Evolutionary conservation across 2,113 vertebrate genomes (phyloP).

Genomic region (Eurypyga helias): DNA sequence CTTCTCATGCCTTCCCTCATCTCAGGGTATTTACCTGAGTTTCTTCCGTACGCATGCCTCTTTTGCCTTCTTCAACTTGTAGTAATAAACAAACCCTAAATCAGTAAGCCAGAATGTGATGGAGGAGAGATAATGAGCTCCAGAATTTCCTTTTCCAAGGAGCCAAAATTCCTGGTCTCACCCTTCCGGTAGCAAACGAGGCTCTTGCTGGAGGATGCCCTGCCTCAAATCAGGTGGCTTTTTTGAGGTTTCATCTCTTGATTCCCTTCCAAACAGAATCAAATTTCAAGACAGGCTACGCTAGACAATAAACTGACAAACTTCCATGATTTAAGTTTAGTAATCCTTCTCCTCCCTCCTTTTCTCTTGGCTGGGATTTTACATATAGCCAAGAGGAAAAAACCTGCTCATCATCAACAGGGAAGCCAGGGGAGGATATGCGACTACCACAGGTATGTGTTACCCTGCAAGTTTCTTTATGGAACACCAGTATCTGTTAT

Average conservation of each 20-base stretch:
- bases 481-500: not conserved
- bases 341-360: not conserved
- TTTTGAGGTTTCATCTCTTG: conserved; percentile 43
- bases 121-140: conserved; percentile 12
- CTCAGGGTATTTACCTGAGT: not conserved
- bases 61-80: not conserved
- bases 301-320: conserved; percentile 8
- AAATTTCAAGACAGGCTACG: conserved; percentile 16
- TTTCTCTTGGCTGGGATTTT: conserved; percentile 20
- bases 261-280: conserved; percentile 26
- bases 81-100: conserved; percentile 13
- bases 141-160: conserved; percentile 30
- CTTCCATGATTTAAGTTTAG: not conserved
- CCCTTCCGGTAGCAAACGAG: conserved; percentile 39
- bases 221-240: conserved; percentile 34
- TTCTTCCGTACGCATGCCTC: not conserved
- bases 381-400: conserved; percentile 37
- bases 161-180: conserved; percentile 49
- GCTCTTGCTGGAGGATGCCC: conserved; percentile 38
- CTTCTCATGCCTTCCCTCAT: not conserved
- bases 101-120: conserved; percentile 6
- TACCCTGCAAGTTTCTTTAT: not conserved
- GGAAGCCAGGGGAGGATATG: not conserved
- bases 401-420: not conserved
- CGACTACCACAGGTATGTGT: conserved; percentile 3